Percentiles rank a stretch among this genome's conserved stretches.
phyloP scores from a whole-genome alignment of 2,888 invertebrate species.

The Aleiodes testaceus region DNA sequence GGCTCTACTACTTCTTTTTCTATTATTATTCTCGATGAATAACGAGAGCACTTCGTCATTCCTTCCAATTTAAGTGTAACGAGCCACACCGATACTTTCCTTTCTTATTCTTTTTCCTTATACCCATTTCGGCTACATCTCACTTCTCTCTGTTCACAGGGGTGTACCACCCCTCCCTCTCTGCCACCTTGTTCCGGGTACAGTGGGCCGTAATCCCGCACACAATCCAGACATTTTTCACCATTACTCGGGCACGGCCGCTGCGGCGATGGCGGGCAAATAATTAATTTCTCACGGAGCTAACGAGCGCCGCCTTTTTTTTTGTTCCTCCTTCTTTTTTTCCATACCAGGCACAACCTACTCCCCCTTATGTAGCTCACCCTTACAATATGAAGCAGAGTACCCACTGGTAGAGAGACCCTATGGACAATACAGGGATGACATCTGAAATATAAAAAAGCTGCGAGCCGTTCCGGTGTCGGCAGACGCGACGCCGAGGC shows the following conservation, averaged over 20 bases:
- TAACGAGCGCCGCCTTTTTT: slow-evolving; percentile 69
- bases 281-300: slow-evolving; percentile 73
- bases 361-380: slow-evolving; percentile 5
- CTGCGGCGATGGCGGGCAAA: slow-evolving; percentile 67
- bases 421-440: slow-evolving; percentile 61
- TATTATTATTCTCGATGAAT: slow-evolving; percentile 71
- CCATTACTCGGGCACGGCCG: slow-evolving; percentile 67
- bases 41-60: slow-evolving; percentile 72
- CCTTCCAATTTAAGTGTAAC: slow-evolving; percentile 73
- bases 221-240: slow-evolving; percentile 73
- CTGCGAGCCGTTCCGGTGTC: slow-evolving; percentile 52
- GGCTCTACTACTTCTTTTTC: slow-evolving; percentile 59
- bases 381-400: slow-evolving; percentile 22
- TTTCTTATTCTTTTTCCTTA: slow-evolving; percentile 70
- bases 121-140: slow-evolving; percentile 51
- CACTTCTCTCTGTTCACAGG: slow-evolving; percentile 48
- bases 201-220: slow-evolving; percentile 66
- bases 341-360: slow-evolving; percentile 51
- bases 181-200: slow-evolving; percentile 37
- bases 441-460: slow-evolving; percentile 61
- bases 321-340: slow-evolving; percentile 48
- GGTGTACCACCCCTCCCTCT: slow-evolving; percentile 28
- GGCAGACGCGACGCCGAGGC: slow-evolving; percentile 47
- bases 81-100: slow-evolving; percentile 73
- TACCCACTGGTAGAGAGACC: slow-evolving; percentile 15